These are phyloP conservation scores for Tipula unca DNA, from an alignment of 2,888 invertebrate species.

Conservation along the genomic window DNA sequence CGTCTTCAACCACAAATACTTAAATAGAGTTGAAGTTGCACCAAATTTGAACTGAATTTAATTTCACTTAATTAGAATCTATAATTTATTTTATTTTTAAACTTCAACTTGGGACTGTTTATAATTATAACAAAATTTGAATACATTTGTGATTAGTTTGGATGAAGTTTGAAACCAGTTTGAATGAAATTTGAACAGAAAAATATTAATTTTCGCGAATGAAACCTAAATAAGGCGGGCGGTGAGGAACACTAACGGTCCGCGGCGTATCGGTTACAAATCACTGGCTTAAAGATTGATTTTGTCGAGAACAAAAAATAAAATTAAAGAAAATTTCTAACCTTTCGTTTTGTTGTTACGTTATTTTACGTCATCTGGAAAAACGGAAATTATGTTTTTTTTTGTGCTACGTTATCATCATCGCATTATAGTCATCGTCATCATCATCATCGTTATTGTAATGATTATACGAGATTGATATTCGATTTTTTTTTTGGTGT, in stretches of 20 bases:
- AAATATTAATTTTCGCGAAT: too few relatives aligned
- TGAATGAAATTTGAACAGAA: too few relatives aligned
- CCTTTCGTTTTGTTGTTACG: neutral
- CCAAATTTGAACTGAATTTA: too few relatives aligned
- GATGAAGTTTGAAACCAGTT: too few relatives aligned
- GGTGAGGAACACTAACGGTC: neutral
- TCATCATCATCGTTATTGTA: neutral
- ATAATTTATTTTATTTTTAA: too few relatives aligned
- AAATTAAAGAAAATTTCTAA: slow-evolving; percentile 33
- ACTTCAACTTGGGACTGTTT: too few relatives aligned
- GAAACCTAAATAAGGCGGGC: too few relatives aligned
- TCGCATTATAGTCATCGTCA: neutral
- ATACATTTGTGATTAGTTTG: too few relatives aligned
- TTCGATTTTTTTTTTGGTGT: neutral
- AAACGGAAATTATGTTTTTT: neutral
- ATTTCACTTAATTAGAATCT: too few relatives aligned
- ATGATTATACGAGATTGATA: neutral
- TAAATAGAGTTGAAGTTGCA: too few relatives aligned
- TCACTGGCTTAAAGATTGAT: neutral
- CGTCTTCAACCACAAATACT: too few relatives aligned
- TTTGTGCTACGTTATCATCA: neutral
- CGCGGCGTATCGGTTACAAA: neutral
- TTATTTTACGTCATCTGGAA: neutral
- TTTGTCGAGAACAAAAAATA: slow-evolving; percentile 39
- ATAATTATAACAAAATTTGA: too few relatives aligned